Evolutionary conservation across 1,140 invertebrate genomes (phyloP), one percentile per base, ranked within the genome.

Genomic region (Pseudomyrmex gracilis): DNA sequence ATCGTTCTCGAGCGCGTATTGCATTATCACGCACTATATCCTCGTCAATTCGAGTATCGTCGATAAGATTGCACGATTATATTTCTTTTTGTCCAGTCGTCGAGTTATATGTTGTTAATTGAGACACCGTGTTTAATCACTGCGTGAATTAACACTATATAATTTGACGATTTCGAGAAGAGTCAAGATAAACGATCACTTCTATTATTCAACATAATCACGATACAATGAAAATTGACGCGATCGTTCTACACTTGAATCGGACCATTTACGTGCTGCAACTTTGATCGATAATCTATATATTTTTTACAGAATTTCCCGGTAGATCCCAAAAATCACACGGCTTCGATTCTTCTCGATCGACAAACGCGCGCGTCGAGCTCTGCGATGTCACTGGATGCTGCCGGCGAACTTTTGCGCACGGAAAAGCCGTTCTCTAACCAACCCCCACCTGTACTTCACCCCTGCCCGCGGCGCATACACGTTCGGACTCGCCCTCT

Each of bases 331-430:
- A 22, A 61, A 34, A n/a, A 43, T 43, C 24, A 17, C 24, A 17
- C 22, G n/a, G 51, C 47, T 67, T 80, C 66, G 24, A 51, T 47
- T 58, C 47, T 60, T 49, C 68, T 57, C 60, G 63, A 45, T 63
- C 12, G 9, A 74, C 87, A 83, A 88, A 84, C 90, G 90, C 90
- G 91, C 93, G 92, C 92, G 90, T 68, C 87, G 88, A 92, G 89
- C 82, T 92, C 87, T 92, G 92, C 93, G 92, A 90, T 91, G 87
- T 86, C 89, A 94, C 93, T 93, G 92, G 87, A 90, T 88, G 91
- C 83, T 90, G 89, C 86, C 73, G 83, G 74, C 64, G 84, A 90
- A 89, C 80, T 91, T 91, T 87, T 63, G 85, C 85, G 87, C 85
- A 87, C 87, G 87, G 84, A 86, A 73, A 85, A 83, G 58, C 49